Percentiles rank a stretch among this genome's conserved stretches.
Conservation (phyloP, 2,888 invertebrate genomes). For the Pecten maximus region DNA sequence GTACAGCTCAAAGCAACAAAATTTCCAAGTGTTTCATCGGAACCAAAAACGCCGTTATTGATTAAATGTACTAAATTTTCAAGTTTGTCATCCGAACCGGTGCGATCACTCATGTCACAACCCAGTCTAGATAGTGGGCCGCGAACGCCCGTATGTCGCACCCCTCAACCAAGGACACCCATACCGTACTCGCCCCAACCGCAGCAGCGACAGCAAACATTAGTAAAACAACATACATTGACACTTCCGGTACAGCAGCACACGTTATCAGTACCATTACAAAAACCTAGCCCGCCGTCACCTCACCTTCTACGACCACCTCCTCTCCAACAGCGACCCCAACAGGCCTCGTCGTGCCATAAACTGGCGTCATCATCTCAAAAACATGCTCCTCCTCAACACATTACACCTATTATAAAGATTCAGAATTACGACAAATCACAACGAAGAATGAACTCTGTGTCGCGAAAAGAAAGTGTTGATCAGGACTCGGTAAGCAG, state of each 20-base stretch:
- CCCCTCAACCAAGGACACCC: background rate
- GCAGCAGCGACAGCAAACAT: background rate
- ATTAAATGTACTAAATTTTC: conserved; percentile 43
- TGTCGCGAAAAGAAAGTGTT: conserved; percentile 13
- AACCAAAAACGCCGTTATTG: conserved; percentile 38
- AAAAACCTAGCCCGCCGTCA: background rate
- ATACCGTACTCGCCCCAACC: background rate
- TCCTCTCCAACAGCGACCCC: background rate
- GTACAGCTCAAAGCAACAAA: background rate
- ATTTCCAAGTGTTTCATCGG: conserved; percentile 44
- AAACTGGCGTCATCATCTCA: conserved; percentile 44
- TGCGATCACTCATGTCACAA: conserved; percentile 26
- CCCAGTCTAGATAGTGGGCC: background rate
- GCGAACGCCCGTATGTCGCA: background rate
- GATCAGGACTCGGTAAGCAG: conserved; percentile 47
- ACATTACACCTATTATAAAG: conserved; percentile 54
- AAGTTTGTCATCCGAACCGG: conserved; percentile 44
- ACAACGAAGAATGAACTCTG: conserved; percentile 41
- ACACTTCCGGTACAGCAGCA: conserved; percentile 22
- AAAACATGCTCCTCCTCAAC: conserved; percentile 37
- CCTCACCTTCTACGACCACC: background rate
- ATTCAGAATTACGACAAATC: conserved; percentile 55
- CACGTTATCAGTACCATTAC: background rate
- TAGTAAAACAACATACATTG: conserved; percentile 20
- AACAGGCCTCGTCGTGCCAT: background rate